Percentiles rank a stretch among this genome's conserved stretches.
Conservation (phyloP, 2,113 vertebrate genomes). For the Poeciliopsis prolifica region DNA sequence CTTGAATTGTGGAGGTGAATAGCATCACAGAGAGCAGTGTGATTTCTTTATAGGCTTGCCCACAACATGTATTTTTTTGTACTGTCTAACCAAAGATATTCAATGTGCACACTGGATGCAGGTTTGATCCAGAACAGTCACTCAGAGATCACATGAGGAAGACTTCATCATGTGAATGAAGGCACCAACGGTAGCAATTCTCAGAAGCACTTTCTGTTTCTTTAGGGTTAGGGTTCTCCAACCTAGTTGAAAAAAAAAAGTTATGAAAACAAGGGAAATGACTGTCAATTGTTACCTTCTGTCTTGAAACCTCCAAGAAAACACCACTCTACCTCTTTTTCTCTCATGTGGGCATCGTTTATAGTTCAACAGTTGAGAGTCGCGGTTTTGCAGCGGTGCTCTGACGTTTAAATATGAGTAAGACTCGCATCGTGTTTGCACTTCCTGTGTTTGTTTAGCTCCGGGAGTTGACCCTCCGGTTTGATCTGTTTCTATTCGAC, state of each 20-base stretch:
- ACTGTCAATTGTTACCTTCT: neutral
- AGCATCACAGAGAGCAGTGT: neutral
- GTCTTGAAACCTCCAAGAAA: neutral
- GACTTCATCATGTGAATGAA: neutral
- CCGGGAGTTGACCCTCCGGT: neutral
- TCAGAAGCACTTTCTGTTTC: neutral
- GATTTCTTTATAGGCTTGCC: neutral
- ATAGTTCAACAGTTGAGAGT: neutral
- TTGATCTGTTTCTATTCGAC: neutral
- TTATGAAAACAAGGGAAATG: neutral
- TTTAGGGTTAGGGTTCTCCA: neutral
- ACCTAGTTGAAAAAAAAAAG: neutral
- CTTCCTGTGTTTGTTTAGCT: neutral
- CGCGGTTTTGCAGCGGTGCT: slow-evolving; percentile 24
- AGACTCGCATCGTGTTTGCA: neutral
- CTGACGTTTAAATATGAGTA: neutral
- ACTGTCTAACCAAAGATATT: neutral
- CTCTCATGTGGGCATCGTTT: neutral
- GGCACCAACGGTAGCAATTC: neutral
- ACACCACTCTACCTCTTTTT: slow-evolving; percentile 6
- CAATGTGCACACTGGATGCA: neutral
- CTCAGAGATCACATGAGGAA: too few relatives aligned
- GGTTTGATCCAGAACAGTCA: neutral
- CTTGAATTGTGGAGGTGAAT: neutral
- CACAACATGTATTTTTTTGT: neutral